Base-by-base conservation (phyloP, 2,113 vertebrate species). In the Ranitomeya variabilis region DNA sequence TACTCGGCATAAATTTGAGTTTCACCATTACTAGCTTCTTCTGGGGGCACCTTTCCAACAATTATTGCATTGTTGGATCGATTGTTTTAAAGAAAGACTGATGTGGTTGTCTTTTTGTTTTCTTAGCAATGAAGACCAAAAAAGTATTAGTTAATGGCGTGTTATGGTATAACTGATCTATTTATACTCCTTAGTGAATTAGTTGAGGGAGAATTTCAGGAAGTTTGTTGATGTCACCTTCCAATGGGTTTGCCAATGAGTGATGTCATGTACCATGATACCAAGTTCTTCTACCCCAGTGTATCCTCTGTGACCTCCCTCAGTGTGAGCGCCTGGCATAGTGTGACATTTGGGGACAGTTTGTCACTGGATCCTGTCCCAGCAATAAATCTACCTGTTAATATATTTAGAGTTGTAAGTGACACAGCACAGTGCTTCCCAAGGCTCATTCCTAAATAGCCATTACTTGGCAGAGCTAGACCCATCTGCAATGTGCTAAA, bases 351-450 rank as follows among this genome's bases (percentile, higher is more conserved):
- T 80, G 60, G 86, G 86, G 77, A 87, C 86, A 80, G 45, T 80
- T 55, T 87, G 86, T 71, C 51, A 37, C 54, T 87, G 86, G 78
- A 62, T 87, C 64, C 23, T 69, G 51, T 57, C 78, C 86, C 77
- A 71, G 86, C 91, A 59, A 31, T 90, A 91, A 93, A 91, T 90
- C 80, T 26, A 19, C 83, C 62, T 6, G 62, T 18, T 1, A 0
- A 11, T 87, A 86, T 89, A 89, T 77, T 59, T 84, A 0, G 66
- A 81, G 74, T 31, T 76, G 83, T 9, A 6, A 90, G 88, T 90
- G 90, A 51, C 92, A 91, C 92, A 89, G 0, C 92, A 91, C 92
- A 89, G 0, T 64, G 60, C 77, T 67, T 80, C 1, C 69, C 69
- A 7, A 69, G 82, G 83, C 80, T 4, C n/a, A 15, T 88, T 71